phyloP scores from a whole-genome alignment of 35 echinoderm and acorn worm genomes.

The Acanthaster planci region DNA sequence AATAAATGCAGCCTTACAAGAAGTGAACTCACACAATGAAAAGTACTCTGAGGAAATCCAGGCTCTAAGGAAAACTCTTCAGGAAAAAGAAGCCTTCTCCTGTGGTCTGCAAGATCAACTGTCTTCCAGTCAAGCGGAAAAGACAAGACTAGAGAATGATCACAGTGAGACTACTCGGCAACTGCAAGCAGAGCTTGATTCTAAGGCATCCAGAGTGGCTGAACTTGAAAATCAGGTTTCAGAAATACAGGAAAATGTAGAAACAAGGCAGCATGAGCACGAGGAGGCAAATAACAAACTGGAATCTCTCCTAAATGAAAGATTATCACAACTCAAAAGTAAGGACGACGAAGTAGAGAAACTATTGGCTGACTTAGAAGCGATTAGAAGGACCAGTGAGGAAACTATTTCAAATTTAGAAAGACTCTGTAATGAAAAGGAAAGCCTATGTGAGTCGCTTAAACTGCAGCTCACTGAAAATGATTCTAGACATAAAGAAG shows the following conservation, averaged over 20 bases:
- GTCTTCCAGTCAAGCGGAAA: conserved; percentile 35
- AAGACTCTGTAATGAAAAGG: conserved; percentile 9
- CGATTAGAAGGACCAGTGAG: not conserved
- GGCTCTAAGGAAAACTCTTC: conserved; percentile 3
- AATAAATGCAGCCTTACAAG: conserved; percentile 42
- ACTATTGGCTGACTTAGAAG: conserved; percentile 34
- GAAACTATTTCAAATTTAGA: conserved; percentile 19
- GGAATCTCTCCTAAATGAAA: conserved; percentile 9
- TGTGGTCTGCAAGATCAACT: conserved; percentile 46
- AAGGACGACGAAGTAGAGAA: conserved; percentile 29
- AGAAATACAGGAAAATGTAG: conserved; percentile 5
- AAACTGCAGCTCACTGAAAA: conserved; percentile 39
- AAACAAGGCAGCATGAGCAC: conserved; percentile 23
- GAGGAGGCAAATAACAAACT: conserved; percentile 13
- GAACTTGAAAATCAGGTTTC: conserved; percentile 37
- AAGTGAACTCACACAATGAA: conserved; percentile 49
- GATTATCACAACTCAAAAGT: conserved; percentile 14
- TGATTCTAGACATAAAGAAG: conserved; percentile 54
- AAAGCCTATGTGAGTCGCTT: conserved; percentile 22
- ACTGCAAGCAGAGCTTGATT: conserved; percentile 29
- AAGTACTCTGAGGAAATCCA: conserved; percentile 63
- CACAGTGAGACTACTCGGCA: conserved; percentile 15
- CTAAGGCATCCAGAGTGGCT: conserved; percentile 12
- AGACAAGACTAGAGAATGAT: conserved; percentile 45
- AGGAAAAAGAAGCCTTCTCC: conserved; percentile 43